Base-by-base conservation (phyloP, 2,113 vertebrate species). In the Lepus europaeus region DNA sequence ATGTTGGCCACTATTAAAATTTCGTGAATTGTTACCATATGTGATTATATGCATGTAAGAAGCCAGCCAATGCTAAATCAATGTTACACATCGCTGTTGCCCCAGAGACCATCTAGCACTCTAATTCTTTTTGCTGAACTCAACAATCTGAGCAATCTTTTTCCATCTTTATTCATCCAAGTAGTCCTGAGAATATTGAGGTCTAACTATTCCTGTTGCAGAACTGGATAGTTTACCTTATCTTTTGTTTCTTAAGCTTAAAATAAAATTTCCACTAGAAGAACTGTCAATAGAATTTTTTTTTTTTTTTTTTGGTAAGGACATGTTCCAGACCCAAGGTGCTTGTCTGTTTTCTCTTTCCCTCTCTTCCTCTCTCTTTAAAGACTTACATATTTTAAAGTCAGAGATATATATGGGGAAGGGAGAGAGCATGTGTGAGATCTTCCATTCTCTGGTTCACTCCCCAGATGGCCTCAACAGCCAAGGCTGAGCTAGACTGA, bases 181-280 rank as follows among this genome's bases (percentile, higher is more conserved):
- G 61, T 0, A 79, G 49, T 27, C 92, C 31, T 36, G 66, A 88
- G 59, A 91, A 77, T 84, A 85, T 13, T 80, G 76, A 82, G 7
- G 9, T 3, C 25, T 80, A n/a, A 56, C 36, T 13, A 51, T 33
- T 81, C 76, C 23, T 83, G 6, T 64, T 83, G 25, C 27, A 89
- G 81, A 92, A 83, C 22, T 64, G 83, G 14, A 20, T 45, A 31
- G 5, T 33, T 93, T 68, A 90, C 9, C 87, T 93, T 49, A 63
- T 39, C 6, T 76, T 90, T 92, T 27, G n/a, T 70, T 92, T 87
- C 23, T 66, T 88, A 89, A 59, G n/a, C 9, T 89, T 63, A 87
- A 87, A 69, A 78, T 91, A 89, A 95, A 88, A 79, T 53, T 88
- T 74, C 87, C 66, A 61, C 49, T 70, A 22, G 22, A 72, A 45